These are phyloP conservation scores for Gymnosoma rotundatum DNA, from an alignment of 2,888 invertebrate species.

Conservation along the genomic window DNA sequence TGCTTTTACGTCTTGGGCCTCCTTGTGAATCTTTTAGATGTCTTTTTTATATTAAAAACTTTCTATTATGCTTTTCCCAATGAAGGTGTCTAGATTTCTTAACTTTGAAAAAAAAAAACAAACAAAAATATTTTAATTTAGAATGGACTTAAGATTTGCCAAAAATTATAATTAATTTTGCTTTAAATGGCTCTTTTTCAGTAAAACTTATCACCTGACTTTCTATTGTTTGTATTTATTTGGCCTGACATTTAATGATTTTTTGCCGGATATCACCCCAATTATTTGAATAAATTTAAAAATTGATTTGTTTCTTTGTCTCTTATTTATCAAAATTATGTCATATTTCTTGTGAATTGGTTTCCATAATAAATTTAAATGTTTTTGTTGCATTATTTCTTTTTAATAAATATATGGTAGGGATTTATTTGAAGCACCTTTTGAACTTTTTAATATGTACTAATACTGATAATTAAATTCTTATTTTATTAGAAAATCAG, in stretches of 20 bases:
- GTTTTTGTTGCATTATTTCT: slow-evolving; percentile 8
- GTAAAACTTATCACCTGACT: neutral
- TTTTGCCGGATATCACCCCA: slow-evolving; percentile 48
- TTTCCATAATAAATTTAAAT: slow-evolving; percentile 24
- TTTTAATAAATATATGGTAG: neutral
- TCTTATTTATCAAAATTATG: slow-evolving; percentile 26
- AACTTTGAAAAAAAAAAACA: too few relatives aligned
- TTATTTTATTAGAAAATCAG: neutral
- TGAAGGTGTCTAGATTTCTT: too few relatives aligned
- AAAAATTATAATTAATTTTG: too few relatives aligned
- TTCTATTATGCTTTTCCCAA: too few relatives aligned
- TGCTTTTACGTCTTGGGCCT: too few relatives aligned
- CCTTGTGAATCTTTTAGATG: too few relatives aligned
- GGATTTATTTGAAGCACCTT: slow-evolving; percentile 46
- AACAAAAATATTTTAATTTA: too few relatives aligned
- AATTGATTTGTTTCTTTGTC: neutral
- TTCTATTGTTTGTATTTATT: neutral
- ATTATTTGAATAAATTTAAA: slow-evolving; percentile 31
- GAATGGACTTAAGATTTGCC: too few relatives aligned
- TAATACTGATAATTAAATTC: slow-evolving; percentile 60
- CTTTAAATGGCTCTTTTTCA: neutral
- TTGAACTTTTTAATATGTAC: slow-evolving; percentile 65
- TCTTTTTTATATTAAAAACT: too few relatives aligned
- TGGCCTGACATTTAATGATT: neutral
- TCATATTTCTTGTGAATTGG: slow-evolving; percentile 29